These are phyloP conservation scores for Nephrocerus scutellatus DNA, from an alignment of 2,888 invertebrate genomes.

Conservation along the genomic window DNA sequence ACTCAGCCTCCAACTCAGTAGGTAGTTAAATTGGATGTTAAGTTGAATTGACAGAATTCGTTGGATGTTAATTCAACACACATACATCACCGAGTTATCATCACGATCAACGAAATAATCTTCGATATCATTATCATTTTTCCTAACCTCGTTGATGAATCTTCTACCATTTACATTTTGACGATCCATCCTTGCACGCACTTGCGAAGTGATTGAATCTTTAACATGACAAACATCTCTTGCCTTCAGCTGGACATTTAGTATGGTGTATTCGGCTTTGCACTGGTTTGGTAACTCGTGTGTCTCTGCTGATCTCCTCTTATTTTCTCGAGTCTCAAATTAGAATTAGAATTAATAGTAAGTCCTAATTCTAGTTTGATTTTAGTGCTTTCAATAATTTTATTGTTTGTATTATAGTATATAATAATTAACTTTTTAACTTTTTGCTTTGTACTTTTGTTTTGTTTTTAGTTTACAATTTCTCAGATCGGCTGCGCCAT, in stretches of 20 bases:
- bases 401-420: no score
- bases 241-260: conserved; percentile 7
- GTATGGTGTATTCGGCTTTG: conserved; percentile 2
- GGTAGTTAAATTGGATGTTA: no score
- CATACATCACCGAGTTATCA: conserved; percentile 10
- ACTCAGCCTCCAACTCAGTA: no score
- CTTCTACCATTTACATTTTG: conserved; percentile 4
- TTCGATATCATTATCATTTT: conserved; percentile 3
- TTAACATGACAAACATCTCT: conserved; percentile 8
- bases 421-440: no score
- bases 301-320: background rate
- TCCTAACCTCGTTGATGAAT: background rate
- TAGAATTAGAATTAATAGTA: background rate
- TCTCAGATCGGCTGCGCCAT: no score
- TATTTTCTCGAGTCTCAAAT: conserved; percentile 2
- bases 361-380: background rate
- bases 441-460: no score
- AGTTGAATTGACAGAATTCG: no score
- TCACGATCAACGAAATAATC: conserved; percentile 5
- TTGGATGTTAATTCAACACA: no score
- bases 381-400: background rate
- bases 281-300: conserved; percentile 5
- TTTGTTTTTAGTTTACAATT: no score
- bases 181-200: no score
- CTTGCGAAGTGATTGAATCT: no score